These are phyloP conservation scores for Tenrec ecaudatus DNA, from an alignment of 2,113 vertebrate genomes.

Conservation along the genomic window DNA sequence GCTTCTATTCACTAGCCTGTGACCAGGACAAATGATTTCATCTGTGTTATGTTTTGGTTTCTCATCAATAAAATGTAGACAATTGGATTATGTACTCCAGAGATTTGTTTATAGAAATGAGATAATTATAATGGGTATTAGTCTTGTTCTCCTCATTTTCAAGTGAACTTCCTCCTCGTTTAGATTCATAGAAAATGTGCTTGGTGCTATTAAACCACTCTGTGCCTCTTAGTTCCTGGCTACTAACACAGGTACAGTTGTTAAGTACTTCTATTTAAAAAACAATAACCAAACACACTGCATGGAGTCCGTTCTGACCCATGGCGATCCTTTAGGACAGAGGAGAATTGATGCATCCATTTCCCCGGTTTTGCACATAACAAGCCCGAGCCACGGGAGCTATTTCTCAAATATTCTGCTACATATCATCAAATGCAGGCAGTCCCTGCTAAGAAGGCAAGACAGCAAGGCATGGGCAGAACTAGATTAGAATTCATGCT, in stretches of 20 bases:
- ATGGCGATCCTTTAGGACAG: no score
- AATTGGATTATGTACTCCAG: background rate
- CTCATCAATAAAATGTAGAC: background rate
- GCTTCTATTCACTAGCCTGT: background rate
- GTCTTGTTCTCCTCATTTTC: background rate
- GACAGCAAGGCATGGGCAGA: background rate
- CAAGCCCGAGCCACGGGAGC: background rate
- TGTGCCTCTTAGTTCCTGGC: background rate
- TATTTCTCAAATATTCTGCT: conserved; percentile 41
- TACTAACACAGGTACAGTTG: background rate
- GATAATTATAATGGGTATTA: background rate
- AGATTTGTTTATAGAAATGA: background rate
- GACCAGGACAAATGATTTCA: background rate
- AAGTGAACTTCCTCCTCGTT: background rate
- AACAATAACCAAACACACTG: no score
- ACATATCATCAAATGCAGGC: conserved; percentile 5
- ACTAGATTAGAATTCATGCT: background rate
- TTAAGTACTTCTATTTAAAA: background rate
- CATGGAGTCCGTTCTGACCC: no score
- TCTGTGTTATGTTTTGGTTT: background rate
- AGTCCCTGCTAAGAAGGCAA: background rate
- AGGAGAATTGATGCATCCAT: background rate
- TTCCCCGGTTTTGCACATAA: background rate
- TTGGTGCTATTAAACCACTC: background rate
- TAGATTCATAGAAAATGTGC: background rate